phyloP scores from a whole-genome alignment of 1,140 invertebrate genomes.

The Pogonognathellus flavescens region DNA sequence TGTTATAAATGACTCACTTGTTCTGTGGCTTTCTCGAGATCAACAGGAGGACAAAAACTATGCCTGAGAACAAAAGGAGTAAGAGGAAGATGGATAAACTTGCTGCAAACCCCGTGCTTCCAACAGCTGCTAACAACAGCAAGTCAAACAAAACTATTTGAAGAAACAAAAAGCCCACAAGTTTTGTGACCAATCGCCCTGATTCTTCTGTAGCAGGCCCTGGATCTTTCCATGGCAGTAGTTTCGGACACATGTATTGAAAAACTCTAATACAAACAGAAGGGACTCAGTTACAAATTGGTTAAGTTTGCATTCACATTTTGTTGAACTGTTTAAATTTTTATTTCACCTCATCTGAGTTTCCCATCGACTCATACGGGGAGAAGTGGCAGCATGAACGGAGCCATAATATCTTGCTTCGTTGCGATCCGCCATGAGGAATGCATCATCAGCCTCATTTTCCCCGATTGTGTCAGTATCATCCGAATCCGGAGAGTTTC shows the following conservation, averaged over 20 bases:
- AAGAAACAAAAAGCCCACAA: conserved; percentile 85
- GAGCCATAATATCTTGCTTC: conserved; percentile 89
- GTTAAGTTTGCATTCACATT: background rate
- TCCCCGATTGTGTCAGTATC: conserved; percentile 67
- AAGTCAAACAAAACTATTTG: conserved; percentile 87
- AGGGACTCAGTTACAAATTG: background rate
- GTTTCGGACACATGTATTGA: conserved; percentile 82
- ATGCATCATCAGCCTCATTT: conserved; percentile 79
- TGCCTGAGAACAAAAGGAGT: conserved; percentile 80
- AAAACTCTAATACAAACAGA: conserved; percentile 57
- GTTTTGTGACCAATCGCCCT: conserved; percentile 88
- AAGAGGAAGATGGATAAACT: conserved; percentile 80
- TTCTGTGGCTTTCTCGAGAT: conserved; percentile 93
- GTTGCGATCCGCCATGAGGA: conserved; percentile 84
- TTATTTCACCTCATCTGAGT: conserved; percentile 65
- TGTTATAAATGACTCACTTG: conserved; percentile 75
- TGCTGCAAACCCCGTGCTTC: conserved; percentile 65
- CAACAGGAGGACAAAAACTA: conserved; percentile 82
- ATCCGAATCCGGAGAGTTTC: conserved; percentile 70
- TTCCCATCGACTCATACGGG: conserved; percentile 65
- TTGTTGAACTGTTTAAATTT: background rate
- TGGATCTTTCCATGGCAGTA: conserved; percentile 89
- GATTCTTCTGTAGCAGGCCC: conserved; percentile 85
- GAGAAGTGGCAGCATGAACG: conserved; percentile 67
- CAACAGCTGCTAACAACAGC: conserved; percentile 84